These are phyloP conservation scores for Drosophila equinoxialis DNA, from an alignment of 1,140 invertebrate genomes.

Conservation along the genomic window DNA sequence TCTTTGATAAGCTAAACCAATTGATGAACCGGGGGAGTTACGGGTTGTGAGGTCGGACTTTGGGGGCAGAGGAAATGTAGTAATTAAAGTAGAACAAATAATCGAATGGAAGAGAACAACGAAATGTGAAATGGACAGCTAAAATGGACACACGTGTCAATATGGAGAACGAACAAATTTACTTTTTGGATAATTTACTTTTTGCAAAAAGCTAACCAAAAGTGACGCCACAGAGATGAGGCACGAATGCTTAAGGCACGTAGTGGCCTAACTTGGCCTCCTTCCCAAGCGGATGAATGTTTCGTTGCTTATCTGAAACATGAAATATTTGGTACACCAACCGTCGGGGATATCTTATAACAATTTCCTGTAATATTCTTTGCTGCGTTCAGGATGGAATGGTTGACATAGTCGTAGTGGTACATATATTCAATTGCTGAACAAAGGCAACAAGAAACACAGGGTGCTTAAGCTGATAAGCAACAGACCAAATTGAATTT, in stretches of 20 bases:
- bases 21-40: not conserved
- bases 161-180: slow-evolving; percentile 38
- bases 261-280: slow-evolving; percentile 2
- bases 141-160: slow-evolving; percentile 50
- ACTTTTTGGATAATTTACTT: not conserved
- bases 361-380: slow-evolving; percentile 34
- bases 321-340: slow-evolving; percentile 47
- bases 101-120: slow-evolving; percentile 1
- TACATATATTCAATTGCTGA: slow-evolving; percentile 30
- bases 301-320: slow-evolving; percentile 24
- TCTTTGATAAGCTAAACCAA: slow-evolving; percentile 37
- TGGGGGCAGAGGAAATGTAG: not conserved
- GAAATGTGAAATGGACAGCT: slow-evolving; percentile 34
- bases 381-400: slow-evolving; percentile 21
- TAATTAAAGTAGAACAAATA: slow-evolving; percentile 9
- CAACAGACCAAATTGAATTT: slow-evolving; percentile 59
- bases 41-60: not conserved
- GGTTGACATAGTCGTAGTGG: slow-evolving; percentile 15
- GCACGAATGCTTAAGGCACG: not conserved
- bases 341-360: slow-evolving; percentile 27
- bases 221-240: not conserved
- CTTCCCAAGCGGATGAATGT: slow-evolving; percentile 9
- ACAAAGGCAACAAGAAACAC: slow-evolving; percentile 28
- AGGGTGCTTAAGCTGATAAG: slow-evolving; percentile 36
- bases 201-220: not conserved